These are phyloP conservation scores for Coptotermes formosanus DNA, from an alignment of 1,140 invertebrate species.

Conservation along the genomic window DNA sequence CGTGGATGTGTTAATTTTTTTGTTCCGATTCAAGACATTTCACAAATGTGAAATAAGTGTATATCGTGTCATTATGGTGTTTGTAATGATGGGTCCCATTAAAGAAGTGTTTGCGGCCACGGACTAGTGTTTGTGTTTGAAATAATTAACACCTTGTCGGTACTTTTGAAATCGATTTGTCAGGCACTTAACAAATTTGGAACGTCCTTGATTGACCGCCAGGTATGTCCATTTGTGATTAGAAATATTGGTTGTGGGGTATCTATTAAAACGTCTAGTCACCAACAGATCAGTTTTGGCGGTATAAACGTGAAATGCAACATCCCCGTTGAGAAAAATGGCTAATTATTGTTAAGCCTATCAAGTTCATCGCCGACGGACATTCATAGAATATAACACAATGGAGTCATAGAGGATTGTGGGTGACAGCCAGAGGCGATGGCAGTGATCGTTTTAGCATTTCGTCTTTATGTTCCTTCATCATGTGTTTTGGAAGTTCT, in stretches of 20 bases:
- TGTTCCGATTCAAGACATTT: conserved; percentile 3
- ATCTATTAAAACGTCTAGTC: conserved; percentile 26
- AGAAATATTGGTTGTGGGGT: conserved; percentile 36
- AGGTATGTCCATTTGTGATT: conserved; percentile 37
- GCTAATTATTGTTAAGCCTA: neutral
- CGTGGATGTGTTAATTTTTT: conserved; percentile 37
- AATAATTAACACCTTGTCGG: conserved; percentile 37
- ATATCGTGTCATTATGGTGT: neutral
- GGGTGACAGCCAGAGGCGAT: conserved; percentile 29
- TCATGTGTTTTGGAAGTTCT: neutral
- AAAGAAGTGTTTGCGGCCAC: neutral
- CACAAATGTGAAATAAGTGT: conserved; percentile 6
- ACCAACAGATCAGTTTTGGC: neutral
- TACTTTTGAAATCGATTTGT: conserved; percentile 43
- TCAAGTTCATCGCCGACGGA: conserved; percentile 31
- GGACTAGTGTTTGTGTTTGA: conserved; percentile 19
- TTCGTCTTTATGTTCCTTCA: neutral
- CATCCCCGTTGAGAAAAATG: neutral
- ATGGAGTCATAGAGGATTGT: conserved; percentile 35
- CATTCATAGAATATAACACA: conserved; percentile 33
- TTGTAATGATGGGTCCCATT: conserved; percentile 11
- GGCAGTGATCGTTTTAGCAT: neutral
- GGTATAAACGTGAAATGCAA: conserved; percentile 3
- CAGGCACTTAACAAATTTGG: conserved; percentile 42
- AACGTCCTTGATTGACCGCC: conserved; percentile 42